phyloP scores from a whole-genome alignment of 2,113 vertebrate genomes.

The Pachycephala philippinensis region DNA sequence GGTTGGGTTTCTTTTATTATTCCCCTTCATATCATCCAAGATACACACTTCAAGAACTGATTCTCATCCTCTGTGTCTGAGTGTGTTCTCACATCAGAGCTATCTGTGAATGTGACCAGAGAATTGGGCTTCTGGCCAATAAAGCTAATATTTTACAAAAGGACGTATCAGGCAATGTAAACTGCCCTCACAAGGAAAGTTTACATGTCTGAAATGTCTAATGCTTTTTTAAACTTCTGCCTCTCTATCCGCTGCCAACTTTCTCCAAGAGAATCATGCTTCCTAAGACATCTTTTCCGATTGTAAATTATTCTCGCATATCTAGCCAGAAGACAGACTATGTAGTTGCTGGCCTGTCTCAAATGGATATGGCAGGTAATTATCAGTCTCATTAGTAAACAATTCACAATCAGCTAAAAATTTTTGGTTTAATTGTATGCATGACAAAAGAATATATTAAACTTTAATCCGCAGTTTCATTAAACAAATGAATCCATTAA shows the following conservation, averaged over 20 bases:
- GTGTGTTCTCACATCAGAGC: neutral
- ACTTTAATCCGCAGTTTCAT: neutral
- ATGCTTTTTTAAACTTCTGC: constrained; percentile 3
- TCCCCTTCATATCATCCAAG: neutral
- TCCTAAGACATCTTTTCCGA: neutral
- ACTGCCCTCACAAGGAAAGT: constrained; percentile 18
- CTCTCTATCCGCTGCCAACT: neutral
- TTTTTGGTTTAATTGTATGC: neutral
- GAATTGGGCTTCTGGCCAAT: neutral
- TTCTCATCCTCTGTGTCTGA: neutral
- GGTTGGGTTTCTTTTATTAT: neutral
- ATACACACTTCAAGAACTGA: neutral
- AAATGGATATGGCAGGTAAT: neutral
- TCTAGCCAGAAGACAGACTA: neutral
- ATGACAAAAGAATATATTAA: constrained; percentile 17
- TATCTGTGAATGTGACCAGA: neutral
- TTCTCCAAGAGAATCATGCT: neutral
- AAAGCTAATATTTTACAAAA: neutral
- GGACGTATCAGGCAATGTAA: neutral
- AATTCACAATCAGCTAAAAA: constrained; percentile 10
- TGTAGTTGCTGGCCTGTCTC: neutral
- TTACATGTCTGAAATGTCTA: neutral
- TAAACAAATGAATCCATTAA: neutral
- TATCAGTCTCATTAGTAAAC: neutral
- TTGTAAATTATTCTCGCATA: neutral